phyloP scores from a whole-genome alignment of 2,797 vertebrate genomes.

The Podarcis lilfordi region DNA sequence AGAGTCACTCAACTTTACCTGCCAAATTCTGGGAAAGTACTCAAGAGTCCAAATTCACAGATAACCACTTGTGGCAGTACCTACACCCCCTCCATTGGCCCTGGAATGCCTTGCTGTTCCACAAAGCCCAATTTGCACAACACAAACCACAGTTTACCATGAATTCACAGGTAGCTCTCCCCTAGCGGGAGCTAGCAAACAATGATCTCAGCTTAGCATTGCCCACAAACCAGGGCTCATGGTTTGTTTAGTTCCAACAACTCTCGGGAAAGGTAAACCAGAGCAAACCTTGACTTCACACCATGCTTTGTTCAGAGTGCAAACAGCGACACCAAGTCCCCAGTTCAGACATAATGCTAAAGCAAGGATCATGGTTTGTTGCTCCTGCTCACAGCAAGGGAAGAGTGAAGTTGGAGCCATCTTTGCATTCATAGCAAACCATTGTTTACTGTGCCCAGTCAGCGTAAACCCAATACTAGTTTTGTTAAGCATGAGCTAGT shows the following conservation, averaged over 20 bases:
- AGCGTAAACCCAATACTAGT: too few species aligned
- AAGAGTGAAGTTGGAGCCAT: neutral
- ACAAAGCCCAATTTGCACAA: too few species aligned
- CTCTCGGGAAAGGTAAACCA: neutral
- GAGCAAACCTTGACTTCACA: neutral
- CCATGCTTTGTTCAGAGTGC: too few species aligned
- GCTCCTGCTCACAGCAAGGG: neutral
- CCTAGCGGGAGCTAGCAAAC: neutral
- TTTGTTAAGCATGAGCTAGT: neutral
- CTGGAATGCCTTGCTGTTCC: too few species aligned
- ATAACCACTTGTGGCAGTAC: neutral
- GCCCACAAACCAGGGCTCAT: neutral
- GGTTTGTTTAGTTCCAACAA: neutral
- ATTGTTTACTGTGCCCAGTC: neutral
- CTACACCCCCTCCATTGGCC: neutral
- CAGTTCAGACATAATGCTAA: neutral
- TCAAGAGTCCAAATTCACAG: neutral
- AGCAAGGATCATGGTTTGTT: neutral
- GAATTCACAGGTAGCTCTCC: neutral
- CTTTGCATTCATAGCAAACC: neutral
- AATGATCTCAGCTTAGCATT: neutral
- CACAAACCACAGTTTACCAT: too few species aligned
- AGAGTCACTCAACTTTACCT: neutral
- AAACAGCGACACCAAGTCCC: too few species aligned
- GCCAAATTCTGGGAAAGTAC: neutral